Conservation (phyloP, 2,797 vertebrate species). For the Parauchenoglanis punctatus region DNA sequence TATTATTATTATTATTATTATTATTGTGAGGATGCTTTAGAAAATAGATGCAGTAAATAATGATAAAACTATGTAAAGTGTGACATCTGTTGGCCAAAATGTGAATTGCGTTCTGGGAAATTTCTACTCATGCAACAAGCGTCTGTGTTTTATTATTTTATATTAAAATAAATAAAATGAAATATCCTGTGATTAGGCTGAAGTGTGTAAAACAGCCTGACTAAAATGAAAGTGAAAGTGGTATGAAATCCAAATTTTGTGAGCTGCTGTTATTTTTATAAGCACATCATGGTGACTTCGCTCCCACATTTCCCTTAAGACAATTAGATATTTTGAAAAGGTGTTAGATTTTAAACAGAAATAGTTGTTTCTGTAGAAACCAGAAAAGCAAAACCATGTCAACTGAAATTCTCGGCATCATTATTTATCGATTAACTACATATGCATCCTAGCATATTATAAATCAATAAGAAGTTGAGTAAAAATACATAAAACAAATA, state of each 20-base stretch:
- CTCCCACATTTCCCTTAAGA: not conserved
- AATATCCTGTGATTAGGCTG: not conserved
- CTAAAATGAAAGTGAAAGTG: not conserved
- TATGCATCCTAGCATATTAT: not conserved
- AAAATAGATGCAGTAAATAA: not conserved
- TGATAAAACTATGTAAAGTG: not conserved
- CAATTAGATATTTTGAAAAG: not conserved
- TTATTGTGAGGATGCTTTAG: no score
- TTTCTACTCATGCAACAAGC: not conserved
- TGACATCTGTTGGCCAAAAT: slow-evolving; percentile 65
- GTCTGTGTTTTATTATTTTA: not conserved
- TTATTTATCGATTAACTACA: not conserved
- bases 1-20: no score
- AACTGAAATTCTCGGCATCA: not conserved
- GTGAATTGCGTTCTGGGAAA: not conserved
- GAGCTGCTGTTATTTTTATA: not conserved
- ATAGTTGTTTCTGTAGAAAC: not conserved
- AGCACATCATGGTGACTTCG: not conserved
- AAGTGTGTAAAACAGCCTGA: not conserved
- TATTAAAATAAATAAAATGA: not conserved
- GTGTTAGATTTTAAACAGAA: not conserved
- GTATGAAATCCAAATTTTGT: not conserved
- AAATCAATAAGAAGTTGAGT: not conserved
- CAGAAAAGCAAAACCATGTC: not conserved
- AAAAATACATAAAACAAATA: not conserved